Base-by-base conservation (phyloP, 1,140 invertebrate species). In the Pemphigus obesinymphae region DNA sequence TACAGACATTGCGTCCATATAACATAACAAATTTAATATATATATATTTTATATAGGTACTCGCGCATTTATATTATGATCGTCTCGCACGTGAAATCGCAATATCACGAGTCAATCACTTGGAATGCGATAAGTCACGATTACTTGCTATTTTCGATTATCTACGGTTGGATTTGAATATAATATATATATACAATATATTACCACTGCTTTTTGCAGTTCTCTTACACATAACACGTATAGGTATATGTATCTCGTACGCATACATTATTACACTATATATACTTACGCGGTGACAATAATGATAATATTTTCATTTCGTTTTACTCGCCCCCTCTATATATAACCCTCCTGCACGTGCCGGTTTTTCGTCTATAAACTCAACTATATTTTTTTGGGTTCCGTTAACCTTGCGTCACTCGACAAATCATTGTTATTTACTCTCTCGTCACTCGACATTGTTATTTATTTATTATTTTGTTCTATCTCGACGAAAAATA, bases 21-120 rank as follows among this genome's bases (percentile, higher is more conserved):
- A 3, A 29, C 15, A 6, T 31, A 1, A 17, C 11, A 61, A 11
- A 17, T 17, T 20, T 17, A 3, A 3, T 26, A 29, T 26, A 29
- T 31, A 5, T 31, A 61, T 13, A 58, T 15, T 58, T 20, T 53
- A 58, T 20, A 11, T 17, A 34, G 8, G 20, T 55, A 55, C n/a
- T 26, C 15, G 53, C 53, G 23, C 53, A 20, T 61, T 29, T 20
- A 31, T 61, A 58, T 29, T 23, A 58, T 58, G 58, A 61, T 20
- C 61, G 61, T 66, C 61, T 34, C 43, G 50, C 50, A 55, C 31
- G 26, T 34, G 50, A 76, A 55, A 55, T 76, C 50, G 73, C 73
- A 76, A 76, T 55, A 78, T 55, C 31, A 78, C 75, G 31, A 78
- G 75, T 61, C 75, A 40, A 78, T 78, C 75, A 37, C 29, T 26